Conservation (phyloP, 2,113 vertebrate genomes). For the Dasyornis broadbenti region DNA sequence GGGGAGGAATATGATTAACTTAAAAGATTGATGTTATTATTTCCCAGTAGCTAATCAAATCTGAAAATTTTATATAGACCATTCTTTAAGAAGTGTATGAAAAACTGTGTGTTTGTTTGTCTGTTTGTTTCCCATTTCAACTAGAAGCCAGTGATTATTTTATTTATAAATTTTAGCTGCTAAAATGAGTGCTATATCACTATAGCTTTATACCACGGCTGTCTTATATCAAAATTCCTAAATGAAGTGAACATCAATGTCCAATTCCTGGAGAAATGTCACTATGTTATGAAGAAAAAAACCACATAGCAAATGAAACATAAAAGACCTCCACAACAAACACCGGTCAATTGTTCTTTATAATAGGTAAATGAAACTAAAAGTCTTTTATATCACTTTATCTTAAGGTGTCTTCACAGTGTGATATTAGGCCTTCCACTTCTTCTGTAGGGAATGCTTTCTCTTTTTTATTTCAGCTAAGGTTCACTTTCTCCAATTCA, state of each 20-base stretch:
- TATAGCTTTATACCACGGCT: background rate
- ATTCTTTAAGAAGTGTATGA: background rate
- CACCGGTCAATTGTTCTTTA: background rate
- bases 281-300: background rate
- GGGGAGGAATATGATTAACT: fast-evolving
- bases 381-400: background rate
- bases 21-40: background rate
- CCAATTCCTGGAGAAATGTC: background rate
- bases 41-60: background rate
- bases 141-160: background rate
- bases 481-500: slow-evolving; percentile 14
- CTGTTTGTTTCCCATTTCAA: background rate
- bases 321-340: background rate
- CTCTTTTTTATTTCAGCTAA: background rate
- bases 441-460: background rate
- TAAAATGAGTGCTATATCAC: background rate
- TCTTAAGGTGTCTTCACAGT: background rate
- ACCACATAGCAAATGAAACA: fast-evolving
- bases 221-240: background rate
- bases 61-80: background rate
- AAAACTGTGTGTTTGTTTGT: background rate
- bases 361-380: background rate
- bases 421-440: background rate
- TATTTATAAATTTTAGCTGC: background rate
- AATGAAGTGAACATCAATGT: background rate